Conservation (phyloP, 2,113 vertebrate genomes). For the Platycercus adscitus region DNA sequence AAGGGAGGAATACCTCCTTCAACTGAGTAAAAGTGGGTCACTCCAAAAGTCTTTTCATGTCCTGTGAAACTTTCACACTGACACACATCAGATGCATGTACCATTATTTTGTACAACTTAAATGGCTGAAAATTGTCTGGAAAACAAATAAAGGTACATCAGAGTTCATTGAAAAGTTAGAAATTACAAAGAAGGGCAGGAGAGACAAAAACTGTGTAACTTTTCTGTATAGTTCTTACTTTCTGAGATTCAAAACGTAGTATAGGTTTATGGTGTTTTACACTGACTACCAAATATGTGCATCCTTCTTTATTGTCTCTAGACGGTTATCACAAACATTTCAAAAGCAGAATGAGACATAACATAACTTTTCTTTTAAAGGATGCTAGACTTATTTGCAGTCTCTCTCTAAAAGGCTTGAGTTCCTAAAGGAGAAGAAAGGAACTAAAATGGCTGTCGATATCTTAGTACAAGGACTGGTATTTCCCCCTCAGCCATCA, state of each 20-base stretch:
- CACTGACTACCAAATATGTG: not conserved
- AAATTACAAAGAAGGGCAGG: not conserved
- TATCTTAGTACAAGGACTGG: not conserved
- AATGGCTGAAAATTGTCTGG: constrained; percentile 20
- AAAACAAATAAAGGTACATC: constrained; percentile 7
- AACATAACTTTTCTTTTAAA: not conserved
- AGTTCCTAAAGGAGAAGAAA: not conserved
- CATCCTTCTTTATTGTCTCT: not conserved
- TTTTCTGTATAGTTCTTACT: not conserved
- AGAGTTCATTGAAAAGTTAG: not conserved
- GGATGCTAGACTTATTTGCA: not conserved
- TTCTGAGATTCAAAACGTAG: not conserved
- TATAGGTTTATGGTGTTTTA: not conserved
- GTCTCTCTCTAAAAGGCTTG: not conserved
- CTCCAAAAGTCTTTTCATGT: constrained; percentile 75
- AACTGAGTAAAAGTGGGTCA: constrained; percentile 64
- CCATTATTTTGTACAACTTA: constrained; percentile 46
- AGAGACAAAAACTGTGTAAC: not conserved
- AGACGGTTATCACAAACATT: not conserved
- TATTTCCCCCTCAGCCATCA: not conserved
- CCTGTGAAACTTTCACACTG: constrained; percentile 68
- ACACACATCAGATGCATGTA: constrained; percentile 37
- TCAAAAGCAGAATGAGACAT: not conserved
- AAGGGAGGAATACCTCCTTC: constrained; percentile 79
- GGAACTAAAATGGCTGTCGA: not conserved